Evolutionary conservation across 37 sponge, comb jelly and placozoan genomes (phyloP), one percentile per base, ranked within the genome.

Genomic region (Bolinopsis microptera): DNA sequence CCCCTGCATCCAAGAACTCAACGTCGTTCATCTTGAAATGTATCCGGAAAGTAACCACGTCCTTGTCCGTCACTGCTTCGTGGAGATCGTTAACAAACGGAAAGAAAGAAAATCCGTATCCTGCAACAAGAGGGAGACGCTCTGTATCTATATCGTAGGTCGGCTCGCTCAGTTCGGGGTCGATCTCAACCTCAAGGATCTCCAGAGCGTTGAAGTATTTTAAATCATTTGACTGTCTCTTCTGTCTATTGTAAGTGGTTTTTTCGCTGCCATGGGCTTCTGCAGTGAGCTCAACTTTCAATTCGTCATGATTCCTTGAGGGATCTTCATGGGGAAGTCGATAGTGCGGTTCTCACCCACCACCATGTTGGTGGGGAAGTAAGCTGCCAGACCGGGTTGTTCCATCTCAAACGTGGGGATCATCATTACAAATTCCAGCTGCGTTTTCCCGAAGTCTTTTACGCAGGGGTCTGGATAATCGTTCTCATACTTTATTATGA

Each of bases 1-100:
- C 90, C 28, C 90, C 90, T 3, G 90, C 9, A 40, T 86, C 90
- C 28, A 86, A 25, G 28, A 86, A 86, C n/a, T 86, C 36, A 8
- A 38, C n/a, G 90, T 86, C 61, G 90, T 86, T 86, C 90, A 86
- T 86, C 61, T 27, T 86, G 61, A 86, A 86, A 22, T 40, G 37
- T 0, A 86, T 48, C 41, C 24, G 13, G 61, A 86, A 86, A 18
- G 24, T 30, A 5, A 34, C 90, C n/a, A 38, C n/a, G 22, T 86
- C 90, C 61, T n/a, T 38, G 61, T 86, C 30, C 21, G 90, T 86
- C 1, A 30, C 61, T 30, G 90, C 61, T 16, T 86, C 16, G 61
- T 86, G 90, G 90, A 86, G 41, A 30, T 21, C 24, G 90, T 86
- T 86, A 5, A 48, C 39, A 38, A 86, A 86, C 16, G 26, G 30